Evolutionary conservation across 2,113 vertebrate genomes (phyloP), one percentile per base, ranked within the genome.

Genomic region (Neopipo cinnamomea): DNA sequence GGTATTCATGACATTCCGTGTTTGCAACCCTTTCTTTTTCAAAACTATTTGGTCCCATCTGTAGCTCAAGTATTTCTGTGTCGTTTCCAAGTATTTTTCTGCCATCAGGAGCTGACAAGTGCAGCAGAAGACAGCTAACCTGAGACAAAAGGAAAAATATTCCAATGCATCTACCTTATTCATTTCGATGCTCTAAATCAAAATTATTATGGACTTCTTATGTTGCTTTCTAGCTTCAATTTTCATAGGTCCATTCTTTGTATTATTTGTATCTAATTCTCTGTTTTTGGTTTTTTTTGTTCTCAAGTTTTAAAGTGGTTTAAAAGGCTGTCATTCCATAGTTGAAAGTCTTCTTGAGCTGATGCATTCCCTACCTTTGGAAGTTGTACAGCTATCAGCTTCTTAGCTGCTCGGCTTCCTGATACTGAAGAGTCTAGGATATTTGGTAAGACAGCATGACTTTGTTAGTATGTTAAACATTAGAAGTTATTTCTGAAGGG

Each of bases 351-450:
- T 39, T 85, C 56, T 41, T 6, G 15, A 95, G 39, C 63, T 97
- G 94, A 83, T 66, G 53, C 6, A 46, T 94, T 76, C 12, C 6
- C 67, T 87, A 7, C 21, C 0, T 89, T 37, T 70, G 80, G 80
- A 94, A 96, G 70, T 56, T 62, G 47, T 91, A 35, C 42, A 68
- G 63, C 79, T 25, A 8, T 65, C 77, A 86, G 17, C 68, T 65
- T 56, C 28, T 56, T 77, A 85, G n/a, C 85, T 93, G 61, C 85
- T 97, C 47, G 95, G 75, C 52, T 74, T 82, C 67, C 46, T 68
- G 59, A 35, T 77, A 75, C 80, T 88, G 91, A 96, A 71, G 89
- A 88, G 42, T 53, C 83, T 85, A 56, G 92, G 95, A 94, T 86
- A 94, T 97, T 52, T 46, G 95, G 91, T 91, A 67, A 85, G 72